Evolutionary conservation across 2,888 invertebrate species (phyloP), one percentile per base, ranked within the genome.

Genomic region (Drosophila vallismaia): DNA sequence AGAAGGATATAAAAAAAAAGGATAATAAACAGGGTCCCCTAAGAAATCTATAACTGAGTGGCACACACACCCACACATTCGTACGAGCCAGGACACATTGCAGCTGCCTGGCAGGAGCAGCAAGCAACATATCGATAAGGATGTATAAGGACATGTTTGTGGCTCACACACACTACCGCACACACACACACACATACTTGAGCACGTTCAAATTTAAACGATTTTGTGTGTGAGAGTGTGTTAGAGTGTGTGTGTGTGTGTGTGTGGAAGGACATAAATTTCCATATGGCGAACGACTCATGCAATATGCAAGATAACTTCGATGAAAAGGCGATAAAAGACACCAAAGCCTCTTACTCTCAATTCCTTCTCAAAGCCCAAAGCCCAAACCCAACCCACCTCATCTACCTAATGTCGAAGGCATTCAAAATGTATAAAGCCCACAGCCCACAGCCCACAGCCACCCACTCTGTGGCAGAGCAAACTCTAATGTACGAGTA

Each of bases 271-370:
- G 55, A 72, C 81, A 83, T 87, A 83, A 77, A 83, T 83, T 83
- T 87, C 79, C 86, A 87, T 87, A 83, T 77, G 88, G 82, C 87
- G 85, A 82, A 56, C 72, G 63, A 63, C 83, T 83, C 83, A 83
- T 83, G 86, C 83, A 83, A 83, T 85, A 83, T 83, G 86, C 86
- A 83, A 71, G 67, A 85, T 75, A 81, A 77, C 86, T 85, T 77
- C 77, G 87, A 87, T 83, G 88, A 83, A 87, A 83, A 85, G 88
- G 83, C 88, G 87, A 87, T 83, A 83, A 87, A 83, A 83, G 88
- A 77, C 67, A 75, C 75, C 71, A 49, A 44, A 56, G 51, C 60
- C 56, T 40, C 40, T 44, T 49, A 19, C 42, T 48, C 24, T n/a
- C 48, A 6, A 24, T 24, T 10, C 44, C 44, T 19, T 19, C 19